A percentile compares a stretch with the other conserved stretches of the same genome.
Conservation (phyloP, 2,888 invertebrate species). For the Melolontha melolontha region DNA sequence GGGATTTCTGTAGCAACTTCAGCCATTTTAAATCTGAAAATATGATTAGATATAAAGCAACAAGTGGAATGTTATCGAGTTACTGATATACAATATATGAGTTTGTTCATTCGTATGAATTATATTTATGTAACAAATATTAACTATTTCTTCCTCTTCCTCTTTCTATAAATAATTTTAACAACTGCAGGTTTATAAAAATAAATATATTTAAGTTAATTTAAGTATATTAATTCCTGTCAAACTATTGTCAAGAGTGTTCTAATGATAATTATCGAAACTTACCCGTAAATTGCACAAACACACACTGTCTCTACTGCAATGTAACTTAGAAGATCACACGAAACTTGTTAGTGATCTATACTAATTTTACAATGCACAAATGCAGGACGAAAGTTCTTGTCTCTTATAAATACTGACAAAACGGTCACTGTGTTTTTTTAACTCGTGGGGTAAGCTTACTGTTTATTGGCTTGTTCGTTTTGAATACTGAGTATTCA, state of each 20-base stretch:
- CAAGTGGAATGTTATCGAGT: conserved; percentile 4
- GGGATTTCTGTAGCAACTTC: conserved; percentile 35
- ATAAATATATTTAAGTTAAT: no score
- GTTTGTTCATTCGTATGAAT: no score
- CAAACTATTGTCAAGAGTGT: conserved; percentile 34
- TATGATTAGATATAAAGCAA: conserved; percentile 7
- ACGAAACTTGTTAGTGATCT: conserved; percentile 3
- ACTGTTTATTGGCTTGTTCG: conserved; percentile 43
- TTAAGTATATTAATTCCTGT: conserved; percentile 8
- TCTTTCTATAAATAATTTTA: no score
- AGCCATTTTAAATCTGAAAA: conserved; percentile 35
- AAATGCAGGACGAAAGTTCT: conserved; percentile 30
- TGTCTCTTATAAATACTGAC: conserved; percentile 40
- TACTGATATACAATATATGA: not conserved
- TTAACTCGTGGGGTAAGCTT: conserved; percentile 38
- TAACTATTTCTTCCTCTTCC: no score
- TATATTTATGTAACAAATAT: no score
- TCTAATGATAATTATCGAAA: conserved; percentile 3
- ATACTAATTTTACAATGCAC: conserved; percentile 25
- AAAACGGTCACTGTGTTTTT: conserved; percentile 39
- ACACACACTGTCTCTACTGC: conserved; percentile 7
- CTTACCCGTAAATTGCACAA: conserved; percentile 19
- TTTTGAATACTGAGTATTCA: conserved; percentile 33
- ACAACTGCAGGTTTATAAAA: no score
- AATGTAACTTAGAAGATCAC: conserved; percentile 23